Conservation (phyloP, 2,797 vertebrate genomes). For the Heliangelus exortis region DNA sequence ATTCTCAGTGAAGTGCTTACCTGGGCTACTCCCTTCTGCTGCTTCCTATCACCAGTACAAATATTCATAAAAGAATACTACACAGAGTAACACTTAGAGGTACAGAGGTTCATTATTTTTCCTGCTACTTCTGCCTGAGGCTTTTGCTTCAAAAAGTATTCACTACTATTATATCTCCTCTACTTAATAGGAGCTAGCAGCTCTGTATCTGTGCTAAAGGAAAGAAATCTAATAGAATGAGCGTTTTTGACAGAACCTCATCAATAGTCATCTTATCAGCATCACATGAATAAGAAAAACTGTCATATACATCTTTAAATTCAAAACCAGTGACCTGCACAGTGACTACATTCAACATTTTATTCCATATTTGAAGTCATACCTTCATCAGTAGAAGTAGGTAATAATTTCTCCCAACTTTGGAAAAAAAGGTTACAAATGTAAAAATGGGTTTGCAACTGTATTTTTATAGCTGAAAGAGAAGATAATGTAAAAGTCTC, state of each 20-base stretch:
- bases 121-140: not conserved
- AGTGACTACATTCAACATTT: not conserved
- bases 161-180: not conserved
- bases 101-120: not conserved
- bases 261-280: not conserved
- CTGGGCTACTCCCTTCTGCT: not conserved
- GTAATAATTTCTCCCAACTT: not conserved
- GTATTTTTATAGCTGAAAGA: not conserved
- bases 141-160: not conserved
- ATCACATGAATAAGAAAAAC: not conserved
- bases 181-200: not conserved
- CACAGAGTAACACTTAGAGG: not conserved
- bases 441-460: not conserved
- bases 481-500: not conserved
- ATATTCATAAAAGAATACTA: not conserved
- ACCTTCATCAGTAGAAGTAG: not conserved
- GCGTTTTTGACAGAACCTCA: accelerated
- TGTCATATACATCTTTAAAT: not conserved
- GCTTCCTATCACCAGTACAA: not conserved
- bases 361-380: not conserved
- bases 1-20: not conserved
- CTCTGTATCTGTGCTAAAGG: not conserved
- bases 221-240: not conserved
- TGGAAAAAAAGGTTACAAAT: not conserved
- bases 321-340: not conserved